Evolutionary conservation across 2,113 vertebrate genomes (phyloP).

Genomic region (Equus przewalskii): DNA sequence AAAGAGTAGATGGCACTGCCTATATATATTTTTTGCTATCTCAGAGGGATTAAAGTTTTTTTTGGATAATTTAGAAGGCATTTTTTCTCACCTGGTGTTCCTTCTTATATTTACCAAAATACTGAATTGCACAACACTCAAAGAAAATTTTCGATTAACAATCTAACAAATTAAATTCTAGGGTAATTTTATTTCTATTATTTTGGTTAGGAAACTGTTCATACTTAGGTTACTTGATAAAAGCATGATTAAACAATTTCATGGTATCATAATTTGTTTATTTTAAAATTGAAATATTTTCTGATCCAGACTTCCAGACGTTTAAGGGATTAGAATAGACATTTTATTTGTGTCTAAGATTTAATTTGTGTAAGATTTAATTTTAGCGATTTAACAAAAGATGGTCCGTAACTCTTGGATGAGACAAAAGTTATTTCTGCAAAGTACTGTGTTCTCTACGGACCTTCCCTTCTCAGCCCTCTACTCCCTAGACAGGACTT

Average conservation of each 20-base stretch:
- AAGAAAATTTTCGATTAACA: not conserved
- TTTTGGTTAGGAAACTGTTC: constrained; percentile 55
- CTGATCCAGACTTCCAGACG: not conserved
- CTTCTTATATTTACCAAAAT: constrained; percentile 49
- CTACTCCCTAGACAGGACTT: not conserved
- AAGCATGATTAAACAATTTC: constrained; percentile 35
- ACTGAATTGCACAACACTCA: not conserved
- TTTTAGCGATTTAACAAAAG: constrained; percentile 48
- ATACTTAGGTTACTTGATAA: constrained; percentile 53
- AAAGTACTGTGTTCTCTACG: constrained; percentile 12
- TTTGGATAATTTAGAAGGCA: not conserved
- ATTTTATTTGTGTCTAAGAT: constrained; percentile 38
- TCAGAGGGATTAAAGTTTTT: not conserved
- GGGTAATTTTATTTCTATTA: not conserved
- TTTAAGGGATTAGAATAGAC: constrained; percentile 41
- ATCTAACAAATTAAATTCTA: constrained; percentile 42
- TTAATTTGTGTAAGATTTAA: constrained; percentile 8
- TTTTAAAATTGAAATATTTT: constrained; percentile 66
- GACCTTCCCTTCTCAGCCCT: not conserved
- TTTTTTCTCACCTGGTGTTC: constrained; percentile 29
- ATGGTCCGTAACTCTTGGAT: not conserved
- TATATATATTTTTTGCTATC: not conserved
- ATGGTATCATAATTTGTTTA: constrained; percentile 46
- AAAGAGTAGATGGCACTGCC: not conserved
- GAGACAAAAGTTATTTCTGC: constrained; percentile 45